A percentile compares a stretch with the other conserved stretches of the same genome.
phyloP scores from a whole-genome alignment of 2,113 vertebrate genomes.

The Urocolius indicus region DNA sequence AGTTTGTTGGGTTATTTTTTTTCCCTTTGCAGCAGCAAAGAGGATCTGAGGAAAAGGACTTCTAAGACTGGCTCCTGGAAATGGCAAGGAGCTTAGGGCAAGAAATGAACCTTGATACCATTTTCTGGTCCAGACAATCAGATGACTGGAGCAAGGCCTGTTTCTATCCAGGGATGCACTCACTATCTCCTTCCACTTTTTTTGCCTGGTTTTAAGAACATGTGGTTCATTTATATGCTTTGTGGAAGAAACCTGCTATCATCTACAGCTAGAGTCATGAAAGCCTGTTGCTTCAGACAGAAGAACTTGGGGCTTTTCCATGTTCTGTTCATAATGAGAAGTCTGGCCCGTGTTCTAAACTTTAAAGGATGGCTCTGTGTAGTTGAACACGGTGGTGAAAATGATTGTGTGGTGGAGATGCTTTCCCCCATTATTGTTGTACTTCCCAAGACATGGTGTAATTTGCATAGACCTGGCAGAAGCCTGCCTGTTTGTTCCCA shows the following conservation, averaged over 20 bases:
- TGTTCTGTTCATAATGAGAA: neutral
- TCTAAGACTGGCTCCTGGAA: neutral
- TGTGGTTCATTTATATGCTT: neutral
- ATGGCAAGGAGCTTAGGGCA: neutral
- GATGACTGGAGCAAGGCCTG: neutral
- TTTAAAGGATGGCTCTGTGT: neutral
- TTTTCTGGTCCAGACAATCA: neutral
- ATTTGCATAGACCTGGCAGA: neutral
- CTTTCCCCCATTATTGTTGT: neutral
- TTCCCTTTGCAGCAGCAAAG: neutral
- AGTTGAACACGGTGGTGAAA: neutral
- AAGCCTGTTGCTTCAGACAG: slow-evolving; percentile 20
- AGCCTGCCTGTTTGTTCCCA: neutral
- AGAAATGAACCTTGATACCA: neutral
- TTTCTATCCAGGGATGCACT: neutral
- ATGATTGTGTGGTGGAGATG: neutral
- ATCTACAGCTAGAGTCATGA: neutral
- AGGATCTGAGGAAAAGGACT: neutral
- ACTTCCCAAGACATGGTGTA: neutral
- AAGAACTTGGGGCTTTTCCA: slow-evolving; percentile 38
- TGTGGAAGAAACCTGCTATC: neutral
- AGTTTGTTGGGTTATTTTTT: neutral
- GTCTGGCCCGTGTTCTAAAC: neutral
- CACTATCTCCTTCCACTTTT: neutral
- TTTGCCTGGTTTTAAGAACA: neutral